Base-by-base conservation (phyloP, 2,797 vertebrate genomes). In the Melanotaenia trifasciata region DNA sequence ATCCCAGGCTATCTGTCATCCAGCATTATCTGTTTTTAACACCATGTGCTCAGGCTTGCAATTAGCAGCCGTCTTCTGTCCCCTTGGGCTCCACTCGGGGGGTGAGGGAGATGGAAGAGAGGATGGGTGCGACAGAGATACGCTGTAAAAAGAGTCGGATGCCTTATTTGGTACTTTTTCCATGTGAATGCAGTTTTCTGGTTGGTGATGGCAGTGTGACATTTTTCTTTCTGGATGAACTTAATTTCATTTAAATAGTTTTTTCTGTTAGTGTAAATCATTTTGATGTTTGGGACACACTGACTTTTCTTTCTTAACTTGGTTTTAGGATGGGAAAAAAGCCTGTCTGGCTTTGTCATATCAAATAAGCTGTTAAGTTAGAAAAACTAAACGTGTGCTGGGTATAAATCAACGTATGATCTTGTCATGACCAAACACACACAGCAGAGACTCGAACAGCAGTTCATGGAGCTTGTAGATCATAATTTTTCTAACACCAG, bases 31-130 rank as follows among this genome's bases (percentile, higher is more conserved):
- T 83, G 67, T 76, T 85, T 80, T 83, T 75, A 87, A 81, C 84
- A 73, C 80, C 76, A 62, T 68, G 73, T 71, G 79, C 80, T 83
- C 75, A 54, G 83, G 63, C 82, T 80, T 62, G 83, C 83, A 90
- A 91, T 95, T 91, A 93, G 87, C 88, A 83, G 89, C 83, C 70
- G 68, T 91, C 84, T 84, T 78, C 74, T 76, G 85, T 89, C 88
- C 82, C 78, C 70, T 13, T 1, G 9, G 81, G 88, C 84, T 86
- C 66, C 57, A 36, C 72, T 8, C 58, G 30, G 28, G 65, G 56
- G 61, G 47, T 3, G 45, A 68, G 62, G 28, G 76, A 77, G 71
- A 43, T 2, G 13, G 58, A 65, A 63, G 58, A 36, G 5, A 61
- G 67, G 67, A 72, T n/a, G 73, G 66, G 59, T 28, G 76, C 32